Base-by-base conservation (phyloP, 1,140 invertebrate genomes). In the Drosophila eugracilis region DNA sequence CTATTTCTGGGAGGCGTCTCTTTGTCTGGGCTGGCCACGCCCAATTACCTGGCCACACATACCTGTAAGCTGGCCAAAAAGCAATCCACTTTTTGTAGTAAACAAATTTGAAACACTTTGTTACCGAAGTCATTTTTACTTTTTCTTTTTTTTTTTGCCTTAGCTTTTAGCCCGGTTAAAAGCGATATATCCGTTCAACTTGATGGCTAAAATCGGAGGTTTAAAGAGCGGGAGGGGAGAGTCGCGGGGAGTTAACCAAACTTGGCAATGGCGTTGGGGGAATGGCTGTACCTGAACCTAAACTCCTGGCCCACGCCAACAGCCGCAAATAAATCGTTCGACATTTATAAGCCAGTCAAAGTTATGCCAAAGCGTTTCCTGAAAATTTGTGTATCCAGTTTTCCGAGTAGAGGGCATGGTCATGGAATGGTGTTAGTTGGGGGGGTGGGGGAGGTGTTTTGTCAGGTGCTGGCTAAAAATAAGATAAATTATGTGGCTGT, bases 291-390 rank as follows among this genome's bases (percentile, higher is more conserved):
- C 53, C 65, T 28, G 10, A 39, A 37, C 47, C 21, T 26, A 32
- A 67, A 75, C 59, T 67, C 52, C 41, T 57, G 28, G 19, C 22
- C 32, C 10, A 28, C 21, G 17, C 32, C 42, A 30, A 65, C 47
- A 70, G 78, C 75, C 83, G 75, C 83, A 88, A 88, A 88, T 88
- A 88, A 88, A 88, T 88, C 83, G 83, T 81, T 88, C 70, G 78
- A 88, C 83, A 88, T 88, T 88, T 88, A 88, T 88, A 88, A 88
- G 78, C 81, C 77, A 81, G 83, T 88, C 83, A 78, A 88, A 88
- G 83, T 88, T 88, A 88, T 88, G 83, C 78, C 55, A 77, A 81
- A 81, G 78, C 67, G 73, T 74, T 73, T 73, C 54, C 70, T 75
- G 59, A 84, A 79, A 48, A 75, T 79, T 78, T 75, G 57, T 77